Conservation (phyloP, 2,888 invertebrate genomes). For the Graphium colonna region DNA sequence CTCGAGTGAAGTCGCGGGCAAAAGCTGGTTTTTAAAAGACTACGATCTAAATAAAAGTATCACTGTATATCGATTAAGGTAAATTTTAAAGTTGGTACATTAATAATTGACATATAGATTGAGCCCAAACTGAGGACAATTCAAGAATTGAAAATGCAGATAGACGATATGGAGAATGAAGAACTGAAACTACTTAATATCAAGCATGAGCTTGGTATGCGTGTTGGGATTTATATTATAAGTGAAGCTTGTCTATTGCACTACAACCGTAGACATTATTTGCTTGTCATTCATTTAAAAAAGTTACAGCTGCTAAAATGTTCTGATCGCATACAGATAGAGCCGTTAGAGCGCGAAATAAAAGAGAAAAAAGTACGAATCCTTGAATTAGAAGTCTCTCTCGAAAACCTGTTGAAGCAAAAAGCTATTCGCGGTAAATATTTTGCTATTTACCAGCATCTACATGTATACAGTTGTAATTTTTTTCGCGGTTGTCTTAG, state of each 20-base stretch:
- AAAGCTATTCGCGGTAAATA: slow-evolving; percentile 81
- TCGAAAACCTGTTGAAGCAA: slow-evolving; percentile 88
- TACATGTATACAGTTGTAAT: slow-evolving; percentile 59
- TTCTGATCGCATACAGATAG: slow-evolving; percentile 79
- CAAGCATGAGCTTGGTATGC: slow-evolving; percentile 71
- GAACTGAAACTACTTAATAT: slow-evolving; percentile 82
- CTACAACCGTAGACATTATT: slow-evolving; percentile 4
- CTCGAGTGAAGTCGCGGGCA: background rate
- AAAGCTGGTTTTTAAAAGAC: no score
- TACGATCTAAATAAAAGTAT: no score
- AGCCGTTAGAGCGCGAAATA: slow-evolving; percentile 92
- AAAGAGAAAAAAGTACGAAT: slow-evolving; percentile 91
- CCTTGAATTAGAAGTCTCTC: slow-evolving; percentile 89
- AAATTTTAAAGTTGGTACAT: slow-evolving; percentile 26
- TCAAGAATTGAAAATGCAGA: slow-evolving; percentile 88
- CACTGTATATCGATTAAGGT: slow-evolving; percentile 72
- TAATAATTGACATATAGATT: slow-evolving; percentile 74
- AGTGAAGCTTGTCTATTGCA: background rate
- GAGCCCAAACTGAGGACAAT: slow-evolving; percentile 92
- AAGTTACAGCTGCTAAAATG: slow-evolving; percentile 66
- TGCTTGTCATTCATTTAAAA: slow-evolving; percentile 37
- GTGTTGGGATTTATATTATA: background rate
- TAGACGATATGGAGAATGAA: slow-evolving; percentile 91
- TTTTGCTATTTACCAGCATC: background rate
- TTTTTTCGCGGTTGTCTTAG: slow-evolving; percentile 45